A percentile compares a stretch with the other conserved stretches of the same genome.
Conservation (phyloP, 2,113 vertebrate species). For the Hyperoodon ampullatus region DNA sequence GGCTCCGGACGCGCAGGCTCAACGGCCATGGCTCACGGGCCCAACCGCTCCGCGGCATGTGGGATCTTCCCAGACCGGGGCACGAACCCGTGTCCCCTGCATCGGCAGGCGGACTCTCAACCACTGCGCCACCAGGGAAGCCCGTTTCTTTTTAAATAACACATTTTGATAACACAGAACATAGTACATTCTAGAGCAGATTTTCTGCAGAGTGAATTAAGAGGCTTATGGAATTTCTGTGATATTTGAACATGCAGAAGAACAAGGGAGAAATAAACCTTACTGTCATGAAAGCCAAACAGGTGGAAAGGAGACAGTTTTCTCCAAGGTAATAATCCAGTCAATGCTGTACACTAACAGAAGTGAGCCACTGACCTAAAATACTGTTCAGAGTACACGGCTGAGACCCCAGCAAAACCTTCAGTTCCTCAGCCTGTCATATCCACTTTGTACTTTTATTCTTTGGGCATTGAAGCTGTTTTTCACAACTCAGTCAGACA, state of each 20-base stretch:
- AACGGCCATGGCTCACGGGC: too few species aligned
- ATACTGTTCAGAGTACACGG: neutral
- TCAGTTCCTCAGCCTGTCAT: neutral
- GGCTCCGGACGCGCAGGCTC: too few species aligned
- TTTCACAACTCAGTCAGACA: neutral
- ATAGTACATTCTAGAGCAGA: neutral
- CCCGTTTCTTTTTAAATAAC: neutral
- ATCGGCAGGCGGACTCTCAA: too few species aligned
- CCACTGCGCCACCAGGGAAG: too few species aligned
- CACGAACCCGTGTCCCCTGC: too few species aligned
- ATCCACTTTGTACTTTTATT: neutral
- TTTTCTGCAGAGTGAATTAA: neutral
- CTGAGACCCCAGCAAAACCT: neutral
- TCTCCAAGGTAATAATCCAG: neutral
- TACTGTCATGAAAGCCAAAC: neutral
- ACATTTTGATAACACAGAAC: neutral
- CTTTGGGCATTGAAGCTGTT: neutral
- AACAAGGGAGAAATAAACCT: neutral
- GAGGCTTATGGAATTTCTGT: neutral
- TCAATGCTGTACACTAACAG: neutral
- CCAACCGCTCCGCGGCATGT: too few species aligned
- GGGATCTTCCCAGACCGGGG: too few species aligned
- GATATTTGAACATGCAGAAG: neutral
- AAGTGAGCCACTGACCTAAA: neutral
- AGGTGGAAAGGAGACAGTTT: neutral